Evolutionary conservation across 2,797 vertebrate species (phyloP).

Genomic region (Hemitrygon akajei): DNA sequence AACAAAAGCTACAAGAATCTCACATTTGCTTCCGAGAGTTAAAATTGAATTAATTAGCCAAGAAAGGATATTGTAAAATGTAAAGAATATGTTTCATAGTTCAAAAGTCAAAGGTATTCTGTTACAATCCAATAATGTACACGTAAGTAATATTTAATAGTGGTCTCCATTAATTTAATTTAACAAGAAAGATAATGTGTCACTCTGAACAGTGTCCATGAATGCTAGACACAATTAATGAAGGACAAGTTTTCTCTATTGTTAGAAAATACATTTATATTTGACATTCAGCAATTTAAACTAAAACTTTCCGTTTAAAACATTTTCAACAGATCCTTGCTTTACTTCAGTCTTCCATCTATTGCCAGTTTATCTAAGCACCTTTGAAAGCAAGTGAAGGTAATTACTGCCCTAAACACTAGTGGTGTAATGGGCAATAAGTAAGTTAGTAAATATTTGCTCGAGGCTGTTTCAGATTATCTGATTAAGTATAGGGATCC

Average conservation of each 20-base stretch:
- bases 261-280: not conserved
- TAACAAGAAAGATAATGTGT: not conserved
- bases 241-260: not conserved
- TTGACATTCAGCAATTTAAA: not conserved
- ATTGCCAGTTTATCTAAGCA: not conserved
- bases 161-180: not conserved
- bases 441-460: not conserved
- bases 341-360: not conserved
- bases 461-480: not conserved
- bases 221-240: not conserved
- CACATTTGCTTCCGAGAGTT: not conserved
- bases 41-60: not conserved
- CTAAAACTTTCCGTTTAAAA: not conserved
- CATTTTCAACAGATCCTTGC: not conserved
- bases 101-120: not conserved
- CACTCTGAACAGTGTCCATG: not conserved
- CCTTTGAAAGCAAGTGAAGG: not conserved
- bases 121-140: not conserved
- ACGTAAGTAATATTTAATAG: not conserved
- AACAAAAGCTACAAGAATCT: not conserved
- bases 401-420: too few relatives aligned
- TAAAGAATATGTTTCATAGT: not conserved
- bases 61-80: not conserved
- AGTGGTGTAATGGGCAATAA: too few relatives aligned
- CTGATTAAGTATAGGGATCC: not conserved